A percentile compares a stretch with the other conserved stretches of the same genome.
These are phyloP conservation scores for Crotalus tigris DNA, from an alignment of 2,113 vertebrate species.

Conservation along the genomic window DNA sequence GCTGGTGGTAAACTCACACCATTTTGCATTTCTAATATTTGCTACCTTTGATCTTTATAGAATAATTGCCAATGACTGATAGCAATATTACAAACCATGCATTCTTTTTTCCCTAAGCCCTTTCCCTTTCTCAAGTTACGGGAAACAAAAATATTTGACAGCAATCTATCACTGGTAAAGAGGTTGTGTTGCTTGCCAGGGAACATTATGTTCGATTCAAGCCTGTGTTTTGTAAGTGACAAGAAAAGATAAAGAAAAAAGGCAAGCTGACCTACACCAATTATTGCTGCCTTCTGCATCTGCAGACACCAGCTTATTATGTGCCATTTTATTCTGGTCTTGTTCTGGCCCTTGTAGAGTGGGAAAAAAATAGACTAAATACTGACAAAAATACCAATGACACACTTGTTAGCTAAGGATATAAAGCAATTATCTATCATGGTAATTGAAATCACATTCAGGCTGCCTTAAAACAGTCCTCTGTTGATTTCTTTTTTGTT, in stretches of 20 bases:
- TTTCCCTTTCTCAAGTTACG: neutral
- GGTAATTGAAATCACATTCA: constrained; percentile 18
- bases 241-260: constrained; percentile 31
- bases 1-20: neutral
- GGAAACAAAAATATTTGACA: neutral
- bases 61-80: neutral
- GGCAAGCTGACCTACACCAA: constrained; percentile 25
- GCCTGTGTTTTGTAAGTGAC: neutral
- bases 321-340: constrained; percentile 37
- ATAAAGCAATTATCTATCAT: constrained; percentile 25
- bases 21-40: neutral
- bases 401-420: constrained; percentile 32
- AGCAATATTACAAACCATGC: neutral
- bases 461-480: constrained; percentile 8
- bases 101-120: neutral
- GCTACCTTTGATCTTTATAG: neutral
- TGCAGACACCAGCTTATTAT: constrained; percentile 10
- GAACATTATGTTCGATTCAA: neutral
- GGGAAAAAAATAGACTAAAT: constrained; percentile 36
- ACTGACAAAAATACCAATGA: constrained; percentile 3
- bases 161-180: neutral
- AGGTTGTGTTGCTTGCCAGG: neutral
- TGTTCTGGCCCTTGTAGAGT: constrained; percentile 21
- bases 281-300: constrained; percentile 33
- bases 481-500: constrained; percentile 14